Evolutionary conservation across 2,888 invertebrate genomes (phyloP).

Genomic region (Andrena bucephala): DNA sequence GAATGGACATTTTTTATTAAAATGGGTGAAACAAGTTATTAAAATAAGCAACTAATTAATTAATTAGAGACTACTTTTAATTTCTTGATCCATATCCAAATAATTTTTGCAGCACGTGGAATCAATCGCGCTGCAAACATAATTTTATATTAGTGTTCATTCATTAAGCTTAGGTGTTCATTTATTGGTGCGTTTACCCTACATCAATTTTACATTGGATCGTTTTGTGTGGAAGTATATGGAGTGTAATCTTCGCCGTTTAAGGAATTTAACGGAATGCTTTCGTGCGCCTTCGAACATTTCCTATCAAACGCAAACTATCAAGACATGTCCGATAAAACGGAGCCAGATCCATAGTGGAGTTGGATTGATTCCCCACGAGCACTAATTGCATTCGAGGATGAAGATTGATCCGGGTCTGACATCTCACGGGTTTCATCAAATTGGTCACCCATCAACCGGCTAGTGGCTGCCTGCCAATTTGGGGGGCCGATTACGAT

Average conservation of each 20-base stretch:
- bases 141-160: no score
- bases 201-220: neutral
- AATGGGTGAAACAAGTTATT: no score
- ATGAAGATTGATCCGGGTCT: constrained; percentile 60
- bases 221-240: neutral
- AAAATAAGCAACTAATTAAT: no score
- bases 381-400: constrained; percentile 56
- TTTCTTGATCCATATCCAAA: no score
- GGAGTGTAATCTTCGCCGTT: neutral
- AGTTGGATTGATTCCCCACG: constrained; percentile 25
- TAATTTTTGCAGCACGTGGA: no score
- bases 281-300: neutral
- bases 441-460: constrained; percentile 56
- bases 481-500: constrained; percentile 43
- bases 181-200: no score
- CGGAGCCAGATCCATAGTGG: constrained; percentile 18
- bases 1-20: no score
- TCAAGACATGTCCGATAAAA: constrained; percentile 23
- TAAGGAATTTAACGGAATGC: neutral
- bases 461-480: constrained; percentile 54
- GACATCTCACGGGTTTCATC: constrained; percentile 52
- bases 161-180: no score
- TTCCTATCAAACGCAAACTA: constrained; percentile 22
- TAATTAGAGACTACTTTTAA: no score
- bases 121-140: no score